phyloP scores from a whole-genome alignment of 2,113 vertebrate genomes.

The Megaleporinus macrocephalus region DNA sequence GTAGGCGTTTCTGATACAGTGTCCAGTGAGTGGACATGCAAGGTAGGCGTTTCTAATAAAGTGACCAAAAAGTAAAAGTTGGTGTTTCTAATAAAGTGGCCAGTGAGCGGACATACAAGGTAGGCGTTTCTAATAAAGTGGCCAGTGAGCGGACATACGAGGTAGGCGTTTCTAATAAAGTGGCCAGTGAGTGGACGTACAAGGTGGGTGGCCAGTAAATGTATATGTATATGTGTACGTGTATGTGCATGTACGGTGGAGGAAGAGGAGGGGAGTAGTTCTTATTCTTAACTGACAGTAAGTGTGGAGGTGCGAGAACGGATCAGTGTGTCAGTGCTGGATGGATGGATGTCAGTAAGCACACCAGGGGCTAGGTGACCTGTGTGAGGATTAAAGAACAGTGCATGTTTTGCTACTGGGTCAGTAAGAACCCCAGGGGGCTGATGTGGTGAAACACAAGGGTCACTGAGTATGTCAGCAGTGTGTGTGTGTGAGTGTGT shows the following conservation, averaged over 20 bases:
- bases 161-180: too few relatives aligned
- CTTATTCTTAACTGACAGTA: not conserved
- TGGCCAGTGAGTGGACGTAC: too few relatives aligned
- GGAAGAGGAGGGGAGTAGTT: not conserved
- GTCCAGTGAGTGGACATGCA: too few relatives aligned
- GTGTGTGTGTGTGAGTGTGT: conserved; percentile 38
- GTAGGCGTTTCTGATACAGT: too few relatives aligned
- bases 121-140: too few relatives aligned
- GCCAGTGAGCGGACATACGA: too few relatives aligned
- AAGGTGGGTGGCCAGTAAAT: not conserved
- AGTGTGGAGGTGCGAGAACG: not conserved
- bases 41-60: too few relatives aligned
- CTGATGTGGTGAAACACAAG: conserved; percentile 42
- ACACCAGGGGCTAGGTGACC: conserved; percentile 33
- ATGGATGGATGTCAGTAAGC: conserved; percentile 23
- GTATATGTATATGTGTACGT: not conserved
- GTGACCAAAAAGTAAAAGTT: too few relatives aligned
- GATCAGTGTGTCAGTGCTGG: conserved; percentile 30
- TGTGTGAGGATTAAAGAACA: conserved; percentile 43
- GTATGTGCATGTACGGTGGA: not conserved
- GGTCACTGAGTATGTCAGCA: conserved; percentile 46
- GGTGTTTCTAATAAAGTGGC: too few relatives aligned
- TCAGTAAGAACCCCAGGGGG: conserved; percentile 51
- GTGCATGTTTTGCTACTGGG: conserved; percentile 20
- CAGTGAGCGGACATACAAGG: too few relatives aligned